A percentile compares a stretch with the other conserved stretches of the same genome.
Evolutionary conservation across 53 echinoderm and acorn worm species (phyloP).

Genomic region (Echinarachnius parma): DNA sequence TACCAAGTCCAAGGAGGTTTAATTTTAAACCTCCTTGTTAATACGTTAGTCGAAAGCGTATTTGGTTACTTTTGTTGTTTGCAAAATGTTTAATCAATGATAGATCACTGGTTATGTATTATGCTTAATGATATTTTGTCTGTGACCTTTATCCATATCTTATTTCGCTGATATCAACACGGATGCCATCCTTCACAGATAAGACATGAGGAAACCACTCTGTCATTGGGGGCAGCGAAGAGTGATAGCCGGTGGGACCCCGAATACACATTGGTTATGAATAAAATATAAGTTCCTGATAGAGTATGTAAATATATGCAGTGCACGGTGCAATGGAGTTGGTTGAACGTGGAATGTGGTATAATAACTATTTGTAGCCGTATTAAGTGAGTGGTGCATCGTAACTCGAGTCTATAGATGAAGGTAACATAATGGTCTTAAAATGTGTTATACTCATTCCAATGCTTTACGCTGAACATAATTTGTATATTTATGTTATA

Average conservation of each 20-base stretch:
- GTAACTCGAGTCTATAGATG: too few species aligned
- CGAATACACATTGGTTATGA: constrained; percentile 21
- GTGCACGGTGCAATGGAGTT: constrained; percentile 10
- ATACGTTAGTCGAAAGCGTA: neutral
- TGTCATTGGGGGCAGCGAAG: constrained; percentile 32
- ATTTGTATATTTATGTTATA: too few species aligned
- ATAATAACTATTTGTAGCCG: too few species aligned
- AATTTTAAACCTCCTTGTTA: neutral
- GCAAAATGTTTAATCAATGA: neutral
- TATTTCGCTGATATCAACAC: constrained; percentile 11
- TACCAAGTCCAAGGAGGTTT: too few species aligned
- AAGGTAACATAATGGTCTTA: too few species aligned
- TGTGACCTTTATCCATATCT: neutral
- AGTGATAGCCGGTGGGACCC: constrained; percentile 25
- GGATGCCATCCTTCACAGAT: neutral
- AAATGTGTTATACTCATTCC: too few species aligned
- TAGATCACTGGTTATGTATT: neutral
- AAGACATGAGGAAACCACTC: constrained; percentile 7
- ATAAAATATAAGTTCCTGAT: constrained; percentile 39
- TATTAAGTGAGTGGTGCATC: too few species aligned
- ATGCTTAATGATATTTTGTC: neutral
- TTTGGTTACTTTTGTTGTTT: too few species aligned
- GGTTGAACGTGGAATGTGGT: too few species aligned
- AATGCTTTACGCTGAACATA: too few species aligned
- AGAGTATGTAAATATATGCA: constrained; percentile 45